Evolutionary conservation across 2,888 invertebrate genomes (phyloP).

Genomic region (Meloe dianella): DNA sequence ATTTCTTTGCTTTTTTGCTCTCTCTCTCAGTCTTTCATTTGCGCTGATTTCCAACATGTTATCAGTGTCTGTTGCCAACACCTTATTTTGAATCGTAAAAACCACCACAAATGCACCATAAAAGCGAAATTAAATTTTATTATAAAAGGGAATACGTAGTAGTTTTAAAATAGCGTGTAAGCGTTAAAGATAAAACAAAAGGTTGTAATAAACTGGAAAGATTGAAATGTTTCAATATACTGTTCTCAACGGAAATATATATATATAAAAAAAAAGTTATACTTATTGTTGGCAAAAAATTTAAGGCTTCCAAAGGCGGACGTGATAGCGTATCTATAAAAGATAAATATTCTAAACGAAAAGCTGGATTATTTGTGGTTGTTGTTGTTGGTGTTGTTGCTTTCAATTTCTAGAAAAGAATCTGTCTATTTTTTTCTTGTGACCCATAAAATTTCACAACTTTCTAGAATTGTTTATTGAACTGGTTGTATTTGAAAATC

Average conservation of each 20-base stretch:
- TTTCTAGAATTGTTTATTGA: background rate
- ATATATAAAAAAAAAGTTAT: too few relatives aligned
- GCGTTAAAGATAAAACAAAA: conserved; percentile 4
- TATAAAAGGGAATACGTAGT: background rate
- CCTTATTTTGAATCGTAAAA: conserved; percentile 6
- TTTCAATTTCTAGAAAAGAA: background rate
- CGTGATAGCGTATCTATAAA: background rate
- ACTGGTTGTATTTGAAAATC: background rate
- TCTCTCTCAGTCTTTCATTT: background rate
- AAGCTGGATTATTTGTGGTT: background rate
- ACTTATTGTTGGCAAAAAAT: background rate
- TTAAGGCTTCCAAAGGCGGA: background rate
- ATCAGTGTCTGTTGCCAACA: conserved; percentile 8
- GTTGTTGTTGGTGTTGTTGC: background rate
- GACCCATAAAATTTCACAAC: background rate
- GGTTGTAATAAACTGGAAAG: background rate
- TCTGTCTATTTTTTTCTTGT: background rate
- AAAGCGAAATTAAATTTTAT: conserved; percentile 11
- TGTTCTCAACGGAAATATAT: too few relatives aligned
- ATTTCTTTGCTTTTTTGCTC: background rate
- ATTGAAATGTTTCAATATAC: background rate
- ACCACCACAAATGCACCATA: conserved; percentile 1
- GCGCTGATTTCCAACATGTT: conserved; percentile 1
- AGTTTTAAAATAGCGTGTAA: background rate
- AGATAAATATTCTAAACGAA: background rate